These are phyloP conservation scores for Artibeus lituratus DNA, from an alignment of 2,797 vertebrate genomes.

Conservation along the genomic window DNA sequence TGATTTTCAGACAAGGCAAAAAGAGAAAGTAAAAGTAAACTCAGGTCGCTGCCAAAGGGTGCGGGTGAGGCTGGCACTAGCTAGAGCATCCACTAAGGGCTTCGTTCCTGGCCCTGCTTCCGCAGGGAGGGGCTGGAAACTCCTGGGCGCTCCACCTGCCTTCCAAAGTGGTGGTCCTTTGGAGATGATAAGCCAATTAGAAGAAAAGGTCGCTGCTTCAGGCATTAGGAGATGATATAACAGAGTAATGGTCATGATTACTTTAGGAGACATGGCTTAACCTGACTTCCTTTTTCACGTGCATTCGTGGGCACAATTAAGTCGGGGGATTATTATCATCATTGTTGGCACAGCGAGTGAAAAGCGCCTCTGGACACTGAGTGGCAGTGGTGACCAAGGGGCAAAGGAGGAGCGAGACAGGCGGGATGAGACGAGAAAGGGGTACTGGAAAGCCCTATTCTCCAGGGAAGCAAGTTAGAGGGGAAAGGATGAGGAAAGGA, in stretches of 20 bases:
- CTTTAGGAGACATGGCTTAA: not conserved
- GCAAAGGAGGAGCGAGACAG: not conserved
- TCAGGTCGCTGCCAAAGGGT: not conserved
- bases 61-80: not conserved
- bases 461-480: not conserved
- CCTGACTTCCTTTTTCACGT: not conserved
- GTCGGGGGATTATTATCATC: not conserved
- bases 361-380: not conserved
- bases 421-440: too few species aligned
- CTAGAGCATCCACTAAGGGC: not conserved
- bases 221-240: not conserved
- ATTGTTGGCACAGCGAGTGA: not conserved
- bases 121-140: not conserved
- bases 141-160: not conserved
- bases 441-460: not conserved
- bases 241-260: not conserved
- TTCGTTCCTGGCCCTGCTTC: not conserved
- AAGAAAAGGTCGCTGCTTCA: not conserved
- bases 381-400: not conserved
- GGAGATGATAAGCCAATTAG: not conserved
- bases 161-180: not conserved
- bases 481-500: not conserved
- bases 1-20: slow-evolving; percentile 8
- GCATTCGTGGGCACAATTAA: not conserved
- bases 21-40: slow-evolving; percentile 69